Conservation (phyloP, 2,113 vertebrate genomes). For the Agelaius phoeniceus region DNA sequence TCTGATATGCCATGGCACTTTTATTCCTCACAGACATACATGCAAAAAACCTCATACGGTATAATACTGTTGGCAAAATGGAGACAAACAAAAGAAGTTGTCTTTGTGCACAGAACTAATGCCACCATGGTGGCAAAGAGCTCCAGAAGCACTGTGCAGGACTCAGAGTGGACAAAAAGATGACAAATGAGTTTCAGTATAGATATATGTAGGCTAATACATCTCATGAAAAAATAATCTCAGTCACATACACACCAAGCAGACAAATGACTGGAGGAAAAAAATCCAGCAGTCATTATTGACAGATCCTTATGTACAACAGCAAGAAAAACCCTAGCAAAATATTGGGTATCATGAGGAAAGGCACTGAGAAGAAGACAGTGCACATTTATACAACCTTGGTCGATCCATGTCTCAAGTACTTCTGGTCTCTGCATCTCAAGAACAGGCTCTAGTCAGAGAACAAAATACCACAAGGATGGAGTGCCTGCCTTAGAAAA, state of each 20-base stretch:
- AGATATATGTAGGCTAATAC: not conserved
- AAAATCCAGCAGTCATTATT: not conserved
- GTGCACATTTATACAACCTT: not conserved
- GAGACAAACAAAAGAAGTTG: not conserved
- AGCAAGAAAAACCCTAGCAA: not conserved
- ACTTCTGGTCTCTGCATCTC: not conserved
- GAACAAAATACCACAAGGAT: not conserved
- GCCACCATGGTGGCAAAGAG: not conserved
- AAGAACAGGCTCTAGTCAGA: not conserved
- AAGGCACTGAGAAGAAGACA: not conserved
- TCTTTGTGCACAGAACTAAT: not conserved
- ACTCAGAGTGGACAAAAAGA: not conserved
- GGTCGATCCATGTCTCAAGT: not conserved
- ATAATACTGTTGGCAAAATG: not conserved
- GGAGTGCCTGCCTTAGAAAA: not conserved
- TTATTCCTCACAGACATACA: not conserved
- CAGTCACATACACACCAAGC: not conserved
- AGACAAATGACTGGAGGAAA: not conserved
- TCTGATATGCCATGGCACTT: not conserved
- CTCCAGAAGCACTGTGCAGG: not conserved
- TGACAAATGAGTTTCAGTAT: not conserved
- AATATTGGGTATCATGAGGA: not conserved
- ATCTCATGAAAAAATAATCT: not conserved
- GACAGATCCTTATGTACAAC: not conserved
- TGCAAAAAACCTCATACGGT: not conserved